A percentile compares a stretch with the other conserved stretches of the same genome.
phyloP scores from a whole-genome alignment of 2,113 vertebrate species.

The Pluvialis apricaria region DNA sequence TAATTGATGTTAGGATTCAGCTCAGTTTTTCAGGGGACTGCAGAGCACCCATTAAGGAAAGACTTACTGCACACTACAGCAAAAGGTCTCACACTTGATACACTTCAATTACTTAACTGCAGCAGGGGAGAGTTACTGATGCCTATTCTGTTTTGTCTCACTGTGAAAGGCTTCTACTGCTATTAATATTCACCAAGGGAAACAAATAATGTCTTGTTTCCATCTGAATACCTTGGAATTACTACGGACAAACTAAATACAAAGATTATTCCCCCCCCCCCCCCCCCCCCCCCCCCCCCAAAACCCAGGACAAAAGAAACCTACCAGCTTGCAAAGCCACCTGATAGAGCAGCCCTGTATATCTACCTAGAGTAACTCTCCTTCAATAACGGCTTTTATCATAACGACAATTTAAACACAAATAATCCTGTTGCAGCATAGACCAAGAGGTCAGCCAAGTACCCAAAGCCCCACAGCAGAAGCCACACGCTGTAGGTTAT shows the following conservation, averaged over 20 bases:
- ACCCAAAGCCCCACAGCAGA: neutral
- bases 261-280: neutral
- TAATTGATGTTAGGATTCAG: neutral
- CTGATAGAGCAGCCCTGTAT: neutral
- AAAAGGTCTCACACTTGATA: neutral
- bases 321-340: neutral
- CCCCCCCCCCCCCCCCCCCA: accelerated
- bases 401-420: neutral
- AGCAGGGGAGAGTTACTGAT: neutral
- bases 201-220: neutral
- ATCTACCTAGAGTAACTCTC: neutral
- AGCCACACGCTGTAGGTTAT: neutral
- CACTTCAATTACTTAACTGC: neutral
- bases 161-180: neutral
- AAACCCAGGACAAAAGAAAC: neutral
- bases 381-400: neutral
- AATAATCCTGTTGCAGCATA: neutral
- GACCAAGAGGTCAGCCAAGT: neutral
- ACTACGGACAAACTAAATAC: neutral
- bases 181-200: slow-evolving; percentile 38
- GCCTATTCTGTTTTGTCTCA: neutral
- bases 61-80: neutral
- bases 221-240: neutral
- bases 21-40: neutral
- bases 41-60: neutral